Percentiles rank a stretch among this genome's conserved stretches.
phyloP scores from a whole-genome alignment of 2,113 vertebrate species.

The Struthidea cinerea region DNA sequence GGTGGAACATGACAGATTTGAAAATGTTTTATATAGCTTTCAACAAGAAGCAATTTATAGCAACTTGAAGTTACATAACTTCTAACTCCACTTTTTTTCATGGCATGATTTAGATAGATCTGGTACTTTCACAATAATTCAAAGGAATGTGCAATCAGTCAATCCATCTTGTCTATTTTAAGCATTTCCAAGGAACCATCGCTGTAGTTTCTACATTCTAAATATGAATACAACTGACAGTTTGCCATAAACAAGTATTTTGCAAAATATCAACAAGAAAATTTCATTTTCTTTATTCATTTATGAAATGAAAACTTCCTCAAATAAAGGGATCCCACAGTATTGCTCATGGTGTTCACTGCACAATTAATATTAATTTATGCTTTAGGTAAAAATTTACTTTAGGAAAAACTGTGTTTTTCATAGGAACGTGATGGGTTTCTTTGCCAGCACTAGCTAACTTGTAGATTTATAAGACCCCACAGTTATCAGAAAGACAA shows the following conservation, averaged over 20 bases:
- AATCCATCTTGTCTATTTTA: slow-evolving; percentile 48
- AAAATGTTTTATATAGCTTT: slow-evolving; percentile 58
- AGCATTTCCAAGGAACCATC: slow-evolving; percentile 8
- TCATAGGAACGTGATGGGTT: neutral
- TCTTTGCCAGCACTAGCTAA: neutral
- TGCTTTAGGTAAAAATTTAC: neutral
- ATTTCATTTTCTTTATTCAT: neutral
- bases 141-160: slow-evolving; percentile 56
- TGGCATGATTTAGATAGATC: slow-evolving; percentile 20
- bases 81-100: slow-evolving; percentile 33
- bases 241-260: slow-evolving; percentile 32
- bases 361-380: neutral
- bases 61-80: slow-evolving; percentile 49
- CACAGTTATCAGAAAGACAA: neutral
- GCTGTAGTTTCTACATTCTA: neutral
- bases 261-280: neutral
- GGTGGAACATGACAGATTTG: slow-evolving; percentile 51
- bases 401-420: neutral
- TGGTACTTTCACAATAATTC: slow-evolving; percentile 52
- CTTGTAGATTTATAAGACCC: neutral
- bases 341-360: neutral
- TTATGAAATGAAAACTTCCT: neutral
- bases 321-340: neutral
- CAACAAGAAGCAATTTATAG: slow-evolving; percentile 58
- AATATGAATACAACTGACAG: slow-evolving; percentile 4